Base-by-base conservation (phyloP, 2,797 vertebrate species). In the Ctenopoma multispine region DNA sequence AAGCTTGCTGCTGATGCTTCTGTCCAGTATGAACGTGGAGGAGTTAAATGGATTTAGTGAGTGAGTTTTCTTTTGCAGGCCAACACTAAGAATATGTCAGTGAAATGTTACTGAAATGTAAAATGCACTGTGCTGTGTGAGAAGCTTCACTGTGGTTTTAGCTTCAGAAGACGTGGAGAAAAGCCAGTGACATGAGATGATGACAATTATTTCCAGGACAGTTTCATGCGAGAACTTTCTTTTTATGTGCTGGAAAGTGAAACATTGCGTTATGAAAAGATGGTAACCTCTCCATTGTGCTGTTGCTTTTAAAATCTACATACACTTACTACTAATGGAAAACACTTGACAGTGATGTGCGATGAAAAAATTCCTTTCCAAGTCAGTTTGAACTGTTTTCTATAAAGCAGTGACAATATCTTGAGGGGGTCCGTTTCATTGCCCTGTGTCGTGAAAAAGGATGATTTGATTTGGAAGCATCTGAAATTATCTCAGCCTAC, bases 391-490 rank as follows among this genome's bases (percentile, higher is more conserved):
- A 54, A 46, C n/a, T 64, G 38, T 63, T 60, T 34, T 43, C 20
- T 51, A n/a, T 74, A 29, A 69, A 73, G 9, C 17, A 15, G 38
- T 44, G 59, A 65, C 36, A 23, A 12, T 47, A 40, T 40, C 63
- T 63, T 9, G 0, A 46, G 23, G 51, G 31, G 51, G 48, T 67
- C 43, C 9, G 0, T 64, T 60, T 77, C 11, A 49, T 56, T 29
- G 56, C 47, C 18, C 11, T 23, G 70, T 51, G 47, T 63, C 0
- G 1, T 61, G 61, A 61, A 66, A 63, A 27, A 2, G 51, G 46
- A 59, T 60, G 38, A 80, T 76, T 68, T 34, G 41, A 59, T 57
- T 46, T 77, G 65, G 70, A 71, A 29, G n/a, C 18, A 20, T 9
- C 4, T 9, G 34, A 29, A 49, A 23, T 65, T 31, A 56, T 77